Base-by-base conservation (phyloP, 1,140 invertebrate species). In the Charaxes varanes region DNA sequence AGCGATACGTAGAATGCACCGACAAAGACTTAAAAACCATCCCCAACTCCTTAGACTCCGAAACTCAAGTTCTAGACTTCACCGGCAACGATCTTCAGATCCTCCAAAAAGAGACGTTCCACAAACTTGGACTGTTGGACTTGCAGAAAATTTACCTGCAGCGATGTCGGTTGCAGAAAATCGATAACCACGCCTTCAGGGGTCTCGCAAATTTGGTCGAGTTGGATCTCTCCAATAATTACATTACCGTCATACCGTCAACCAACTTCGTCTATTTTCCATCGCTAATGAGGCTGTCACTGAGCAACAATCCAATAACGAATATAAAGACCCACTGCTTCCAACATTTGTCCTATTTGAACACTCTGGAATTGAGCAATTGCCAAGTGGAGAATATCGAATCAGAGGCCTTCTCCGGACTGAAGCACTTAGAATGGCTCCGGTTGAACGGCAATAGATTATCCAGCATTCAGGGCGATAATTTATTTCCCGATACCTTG, bases 131-230 rank as follows among this genome's bases (percentile, higher is more conserved):
- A 7, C 78, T 97, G 33, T 87, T 93, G n/a, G 94, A 97, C 80
- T 84, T 97, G 31, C 95, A 97, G 62, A 91, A 93, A 59, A 90
- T 97, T 31, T 95, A 91, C 71, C 74, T 96, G 21, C 87, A 91
- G 13, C 87, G 88, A 44, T 95, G 93, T 64, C 87, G 89, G 43
- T 86, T 97, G 37, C 89, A 88, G 53, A 88, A 89, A 48, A 90
- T 97, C 38, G 91, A 94, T 56, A 88, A 90, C 40, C 86, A 88
- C 47, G 91, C 94, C 2, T 95, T 97, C 66, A 87, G 89, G 14
- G 93, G 94, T 1, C 85, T 97, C 12, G 91, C 91, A 4, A 97
- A 96, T 70, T 84, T 97, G 8, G 93, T 97, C 2, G 94, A 96
- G 73, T 81, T 97, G 46, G 95, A 97, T 84, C 82, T 97, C 1